phyloP scores from a whole-genome alignment of 2,113 vertebrate species.

The Notothenia coriiceps region DNA sequence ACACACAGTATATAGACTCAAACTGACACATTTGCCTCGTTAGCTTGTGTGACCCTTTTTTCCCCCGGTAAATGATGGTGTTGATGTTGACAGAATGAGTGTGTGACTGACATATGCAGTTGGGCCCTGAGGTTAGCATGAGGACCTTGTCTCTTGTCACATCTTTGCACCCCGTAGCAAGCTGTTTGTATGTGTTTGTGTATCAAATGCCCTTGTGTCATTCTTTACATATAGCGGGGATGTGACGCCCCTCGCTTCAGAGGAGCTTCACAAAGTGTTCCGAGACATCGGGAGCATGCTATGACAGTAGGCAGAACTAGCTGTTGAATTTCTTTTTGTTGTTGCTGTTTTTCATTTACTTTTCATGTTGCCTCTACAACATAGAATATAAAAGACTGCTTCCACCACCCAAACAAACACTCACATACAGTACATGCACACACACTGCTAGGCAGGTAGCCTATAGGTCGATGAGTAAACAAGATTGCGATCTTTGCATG shows the following conservation, averaged over 20 bases:
- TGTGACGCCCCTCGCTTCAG: conserved; percentile 7
- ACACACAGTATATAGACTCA: background rate
- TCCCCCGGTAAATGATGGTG: conserved; percentile 42
- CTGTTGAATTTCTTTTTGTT: background rate
- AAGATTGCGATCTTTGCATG: conserved; percentile 62
- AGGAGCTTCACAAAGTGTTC: conserved; percentile 25
- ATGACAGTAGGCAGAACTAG: conserved; percentile 19
- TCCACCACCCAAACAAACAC: background rate
- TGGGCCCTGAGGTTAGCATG: conserved; percentile 52
- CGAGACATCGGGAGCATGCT: background rate
- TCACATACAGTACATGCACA: background rate
- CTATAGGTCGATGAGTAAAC: conserved; percentile 63
- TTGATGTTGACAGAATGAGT: conserved; percentile 63
- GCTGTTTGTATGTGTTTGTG: conserved; percentile 30
- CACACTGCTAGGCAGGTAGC: conserved; percentile 39
- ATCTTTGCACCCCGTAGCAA: conserved; percentile 48
- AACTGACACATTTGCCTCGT: conserved; percentile 22
- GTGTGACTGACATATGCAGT: conserved; percentile 66
- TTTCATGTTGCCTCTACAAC: conserved; percentile 26
- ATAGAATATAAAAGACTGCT: background rate
- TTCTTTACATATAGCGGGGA: conserved; percentile 15
- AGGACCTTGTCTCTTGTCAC: conserved; percentile 53
- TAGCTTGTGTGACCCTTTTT: conserved; percentile 42
- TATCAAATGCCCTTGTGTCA: conserved; percentile 46
- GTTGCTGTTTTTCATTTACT: conserved; percentile 2